phyloP scores from a whole-genome alignment of 2,113 vertebrate genomes.

The Mirza zaza region DNA sequence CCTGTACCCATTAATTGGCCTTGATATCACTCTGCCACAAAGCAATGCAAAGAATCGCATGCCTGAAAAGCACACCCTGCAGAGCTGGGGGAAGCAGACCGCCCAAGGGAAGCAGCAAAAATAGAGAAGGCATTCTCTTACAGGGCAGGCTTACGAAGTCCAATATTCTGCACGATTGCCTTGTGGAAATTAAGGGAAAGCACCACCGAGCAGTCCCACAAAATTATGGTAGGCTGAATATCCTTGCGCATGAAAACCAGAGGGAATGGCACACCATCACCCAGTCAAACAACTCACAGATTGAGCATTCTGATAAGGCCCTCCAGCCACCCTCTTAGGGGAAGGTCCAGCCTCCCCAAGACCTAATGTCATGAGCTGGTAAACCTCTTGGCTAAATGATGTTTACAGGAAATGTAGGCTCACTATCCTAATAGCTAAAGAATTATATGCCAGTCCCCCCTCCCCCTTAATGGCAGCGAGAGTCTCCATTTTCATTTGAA shows the following conservation, averaged over 20 bases:
- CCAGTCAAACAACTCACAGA: not conserved
- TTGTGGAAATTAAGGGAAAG: not conserved
- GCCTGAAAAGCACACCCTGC: not conserved
- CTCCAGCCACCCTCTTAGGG: not conserved
- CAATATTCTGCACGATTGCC: not conserved
- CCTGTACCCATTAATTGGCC: not conserved
- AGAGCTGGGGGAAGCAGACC: not conserved
- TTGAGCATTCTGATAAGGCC: not conserved
- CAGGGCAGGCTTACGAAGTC: not conserved
- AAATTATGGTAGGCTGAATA: not conserved
- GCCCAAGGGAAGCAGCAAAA: not conserved
- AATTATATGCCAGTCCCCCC: not conserved
- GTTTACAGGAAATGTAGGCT: slow-evolving; percentile 37
- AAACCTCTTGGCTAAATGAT: not conserved
- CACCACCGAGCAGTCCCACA: too few species aligned
- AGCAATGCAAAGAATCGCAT: not conserved
- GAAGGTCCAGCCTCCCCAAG: not conserved
- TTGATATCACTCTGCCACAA: not conserved
- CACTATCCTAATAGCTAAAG: not conserved
- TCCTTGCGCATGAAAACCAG: not conserved
- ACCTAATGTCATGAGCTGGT: not conserved
- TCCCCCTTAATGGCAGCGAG: not conserved
- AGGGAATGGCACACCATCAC: not conserved
- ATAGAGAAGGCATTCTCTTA: not conserved
- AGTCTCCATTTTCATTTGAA: slow-evolving; percentile 55